Percentiles rank a stretch among this genome's conserved stretches.
Evolutionary conservation across 2,888 invertebrate genomes (phyloP).

Genomic region (Cynaeus angustus): DNA sequence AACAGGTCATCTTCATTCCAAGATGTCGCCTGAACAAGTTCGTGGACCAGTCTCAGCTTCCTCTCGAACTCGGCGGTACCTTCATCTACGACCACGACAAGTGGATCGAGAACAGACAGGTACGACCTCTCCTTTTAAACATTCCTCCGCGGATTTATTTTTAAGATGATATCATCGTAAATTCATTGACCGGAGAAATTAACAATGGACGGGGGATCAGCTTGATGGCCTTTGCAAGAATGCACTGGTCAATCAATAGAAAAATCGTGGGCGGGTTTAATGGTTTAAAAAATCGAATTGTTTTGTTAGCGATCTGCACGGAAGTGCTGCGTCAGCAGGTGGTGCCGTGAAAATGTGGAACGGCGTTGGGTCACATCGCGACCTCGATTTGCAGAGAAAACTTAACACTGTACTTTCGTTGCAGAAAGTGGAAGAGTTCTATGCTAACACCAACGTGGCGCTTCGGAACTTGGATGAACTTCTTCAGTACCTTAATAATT

Average conservation of each 20-base stretch:
- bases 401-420: background rate
- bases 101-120: slow-evolving; percentile 86
- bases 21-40: slow-evolving; percentile 80
- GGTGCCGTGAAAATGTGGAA: slow-evolving; percentile 1
- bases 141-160: slow-evolving; percentile 15
- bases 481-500: slow-evolving; percentile 74
- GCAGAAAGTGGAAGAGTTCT: slow-evolving; percentile 82
- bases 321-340: slow-evolving; percentile 6
- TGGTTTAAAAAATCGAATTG: background rate
- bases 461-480: slow-evolving; percentile 78
- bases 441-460: slow-evolving; percentile 76
- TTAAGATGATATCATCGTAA: slow-evolving; percentile 40
- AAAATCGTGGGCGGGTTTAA: background rate
- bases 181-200: slow-evolving; percentile 45
- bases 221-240: slow-evolving; percentile 51
- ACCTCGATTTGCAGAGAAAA: slow-evolving; percentile 1
- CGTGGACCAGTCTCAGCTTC: slow-evolving; percentile 81
- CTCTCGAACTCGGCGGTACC: slow-evolving; percentile 82
- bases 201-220: slow-evolving; percentile 54
- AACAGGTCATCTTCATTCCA: slow-evolving; percentile 81
- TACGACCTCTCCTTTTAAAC: slow-evolving; percentile 65
- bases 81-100: slow-evolving; percentile 81
- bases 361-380: slow-evolving; percentile 10
- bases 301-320: slow-evolving; percentile 12
- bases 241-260: slow-evolving; percentile 13